Evolutionary conservation across 2,797 vertebrate species (phyloP).

Genomic region (Kryptopterus vitreolus): DNA sequence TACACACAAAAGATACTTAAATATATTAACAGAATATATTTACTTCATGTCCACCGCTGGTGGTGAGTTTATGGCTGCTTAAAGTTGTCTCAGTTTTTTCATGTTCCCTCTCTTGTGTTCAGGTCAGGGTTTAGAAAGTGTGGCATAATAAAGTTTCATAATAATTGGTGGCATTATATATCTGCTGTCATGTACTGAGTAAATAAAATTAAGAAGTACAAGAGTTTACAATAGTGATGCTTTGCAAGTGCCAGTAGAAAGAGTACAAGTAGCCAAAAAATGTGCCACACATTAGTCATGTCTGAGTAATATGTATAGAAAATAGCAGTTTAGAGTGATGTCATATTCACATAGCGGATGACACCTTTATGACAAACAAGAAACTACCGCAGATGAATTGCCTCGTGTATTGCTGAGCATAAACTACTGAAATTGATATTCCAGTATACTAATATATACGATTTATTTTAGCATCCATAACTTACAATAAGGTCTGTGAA

Average conservation of each 20-base stretch:
- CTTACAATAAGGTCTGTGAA: constrained; percentile 80
- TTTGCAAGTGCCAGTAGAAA: background rate
- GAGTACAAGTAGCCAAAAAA: no score
- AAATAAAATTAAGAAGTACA: background rate
- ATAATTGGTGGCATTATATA: background rate
- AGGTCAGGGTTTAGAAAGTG: background rate
- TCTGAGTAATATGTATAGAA: background rate
- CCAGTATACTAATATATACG: background rate
- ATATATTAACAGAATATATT: no score
- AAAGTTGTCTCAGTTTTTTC: background rate
- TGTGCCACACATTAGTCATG: background rate
- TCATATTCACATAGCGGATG: background rate
- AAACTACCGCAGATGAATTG: background rate
- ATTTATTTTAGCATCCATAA: constrained; percentile 17
- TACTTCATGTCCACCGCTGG: no score
- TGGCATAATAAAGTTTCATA: background rate
- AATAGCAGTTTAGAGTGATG: background rate
- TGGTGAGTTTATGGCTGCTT: background rate
- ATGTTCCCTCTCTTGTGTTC: background rate
- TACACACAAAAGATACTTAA: no score
- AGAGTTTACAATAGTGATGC: no score
- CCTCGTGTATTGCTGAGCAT: background rate
- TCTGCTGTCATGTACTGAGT: background rate
- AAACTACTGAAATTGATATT: background rate
- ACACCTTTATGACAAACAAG: background rate